Evolutionary conservation across 2,113 vertebrate species (phyloP).

Genomic region (Lepus timidus): DNA sequence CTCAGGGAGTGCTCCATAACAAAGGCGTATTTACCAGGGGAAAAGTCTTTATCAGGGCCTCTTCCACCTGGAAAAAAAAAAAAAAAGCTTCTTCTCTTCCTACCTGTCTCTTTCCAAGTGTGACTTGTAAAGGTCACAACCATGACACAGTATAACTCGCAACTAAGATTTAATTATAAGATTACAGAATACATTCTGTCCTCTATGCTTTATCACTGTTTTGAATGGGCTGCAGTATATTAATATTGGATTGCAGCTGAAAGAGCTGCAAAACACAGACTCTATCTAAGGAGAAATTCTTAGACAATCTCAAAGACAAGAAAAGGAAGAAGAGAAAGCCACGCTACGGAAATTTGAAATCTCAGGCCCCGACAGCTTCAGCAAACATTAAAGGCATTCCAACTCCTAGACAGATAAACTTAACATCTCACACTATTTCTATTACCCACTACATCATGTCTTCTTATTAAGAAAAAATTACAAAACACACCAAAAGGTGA

Average conservation of each 20-base stretch:
- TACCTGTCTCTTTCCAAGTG: neutral
- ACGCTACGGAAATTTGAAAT: neutral
- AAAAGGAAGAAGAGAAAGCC: neutral
- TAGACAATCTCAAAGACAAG: neutral
- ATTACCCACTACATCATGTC: neutral
- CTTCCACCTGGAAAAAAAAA: neutral
- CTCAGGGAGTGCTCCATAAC: neutral
- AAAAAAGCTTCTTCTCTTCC: neutral
- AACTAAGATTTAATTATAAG: neutral
- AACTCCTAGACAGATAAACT: neutral
- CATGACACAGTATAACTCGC: neutral
- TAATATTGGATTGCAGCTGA: neutral
- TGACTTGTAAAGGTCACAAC: neutral
- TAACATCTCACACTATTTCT: neutral
- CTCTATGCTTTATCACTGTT: too few species aligned
- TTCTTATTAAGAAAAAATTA: neutral
- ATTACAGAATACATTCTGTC: neutral
- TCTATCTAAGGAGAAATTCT: neutral
- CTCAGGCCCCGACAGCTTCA: neutral
- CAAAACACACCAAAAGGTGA: neutral
- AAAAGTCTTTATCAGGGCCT: neutral
- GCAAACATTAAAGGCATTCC: neutral
- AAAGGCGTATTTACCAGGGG: neutral
- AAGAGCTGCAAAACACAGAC: neutral
- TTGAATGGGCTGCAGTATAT: neutral